Conservation (phyloP, 2,113 vertebrate species). For the Syrmaticus mikado region DNA sequence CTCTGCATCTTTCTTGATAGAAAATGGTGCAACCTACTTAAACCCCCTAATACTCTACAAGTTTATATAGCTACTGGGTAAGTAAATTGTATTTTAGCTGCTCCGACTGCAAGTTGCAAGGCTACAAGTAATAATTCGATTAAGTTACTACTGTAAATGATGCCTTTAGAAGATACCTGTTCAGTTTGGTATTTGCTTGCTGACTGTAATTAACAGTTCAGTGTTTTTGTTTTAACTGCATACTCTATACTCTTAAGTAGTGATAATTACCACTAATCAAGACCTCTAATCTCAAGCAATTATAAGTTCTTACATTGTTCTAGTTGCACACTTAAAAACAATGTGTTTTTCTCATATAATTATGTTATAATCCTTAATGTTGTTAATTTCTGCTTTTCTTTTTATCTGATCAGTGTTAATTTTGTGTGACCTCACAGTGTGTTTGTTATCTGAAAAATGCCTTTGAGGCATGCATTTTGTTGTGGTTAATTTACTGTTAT, state of each 20-base stretch:
- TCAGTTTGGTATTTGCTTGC: constrained; percentile 24
- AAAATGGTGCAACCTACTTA: background rate
- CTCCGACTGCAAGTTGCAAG: constrained; percentile 10
- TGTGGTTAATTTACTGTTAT: background rate
- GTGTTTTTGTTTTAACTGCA: background rate
- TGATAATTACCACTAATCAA: constrained; percentile 40
- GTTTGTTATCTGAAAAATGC: constrained; percentile 37
- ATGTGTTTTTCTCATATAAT: constrained; percentile 24
- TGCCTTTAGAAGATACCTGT: constrained; percentile 20
- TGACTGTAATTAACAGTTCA: background rate
- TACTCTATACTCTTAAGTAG: background rate
- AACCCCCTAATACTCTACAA: background rate
- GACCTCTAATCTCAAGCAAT: constrained; percentile 43
- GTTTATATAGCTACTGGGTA: background rate
- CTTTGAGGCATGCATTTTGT: background rate
- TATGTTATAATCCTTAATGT: constrained; percentile 14
- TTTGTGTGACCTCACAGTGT: constrained; percentile 6
- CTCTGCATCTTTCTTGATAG: background rate
- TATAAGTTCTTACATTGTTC: constrained; percentile 36
- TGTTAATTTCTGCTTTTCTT: constrained; percentile 49
- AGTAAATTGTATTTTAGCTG: background rate
- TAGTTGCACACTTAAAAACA: constrained; percentile 38
- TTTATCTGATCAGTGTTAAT: constrained; percentile 58
- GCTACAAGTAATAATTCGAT: background rate
- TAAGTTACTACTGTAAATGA: background rate